Evolutionary conservation across 1,140 invertebrate genomes (phyloP).

Genomic region (Varroa destructor): DNA sequence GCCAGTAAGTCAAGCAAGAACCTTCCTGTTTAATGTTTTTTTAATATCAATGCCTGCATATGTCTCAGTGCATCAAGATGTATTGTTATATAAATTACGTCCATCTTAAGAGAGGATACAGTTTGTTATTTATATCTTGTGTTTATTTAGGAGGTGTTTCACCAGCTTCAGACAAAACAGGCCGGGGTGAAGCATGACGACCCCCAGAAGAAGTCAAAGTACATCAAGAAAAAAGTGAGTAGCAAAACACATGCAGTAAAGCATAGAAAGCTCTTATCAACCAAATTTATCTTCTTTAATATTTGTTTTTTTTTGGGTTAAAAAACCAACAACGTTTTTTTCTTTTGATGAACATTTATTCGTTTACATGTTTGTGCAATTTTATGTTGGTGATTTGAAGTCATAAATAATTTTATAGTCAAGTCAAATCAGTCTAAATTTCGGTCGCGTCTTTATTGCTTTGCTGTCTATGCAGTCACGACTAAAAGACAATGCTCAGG

Average conservation of each 20-base stretch:
- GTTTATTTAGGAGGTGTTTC: not conserved
- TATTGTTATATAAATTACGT: not conserved
- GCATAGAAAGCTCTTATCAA: too few species aligned
- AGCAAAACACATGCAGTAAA: too few species aligned
- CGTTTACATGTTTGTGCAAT: too few species aligned
- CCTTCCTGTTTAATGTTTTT: not conserved
- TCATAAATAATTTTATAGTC: too few species aligned
- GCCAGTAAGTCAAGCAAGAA: not conserved
- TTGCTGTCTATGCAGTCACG: not conserved
- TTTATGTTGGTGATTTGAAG: too few species aligned
- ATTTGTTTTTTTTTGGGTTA: too few species aligned
- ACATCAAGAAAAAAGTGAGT: slow-evolving; percentile 17
- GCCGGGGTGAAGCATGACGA: slow-evolving; percentile 23
- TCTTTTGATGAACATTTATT: too few species aligned
- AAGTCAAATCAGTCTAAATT: too few species aligned
- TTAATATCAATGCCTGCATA: not conserved
- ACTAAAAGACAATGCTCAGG: not conserved
- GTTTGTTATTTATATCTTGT: not conserved
- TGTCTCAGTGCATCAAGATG: not conserved
- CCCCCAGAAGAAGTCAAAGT: slow-evolving; percentile 22
- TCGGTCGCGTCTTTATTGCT: too few species aligned
- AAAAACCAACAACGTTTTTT: too few species aligned
- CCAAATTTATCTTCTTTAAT: too few species aligned
- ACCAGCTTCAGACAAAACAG: slow-evolving; percentile 10
- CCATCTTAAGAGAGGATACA: not conserved